Percentiles rank a stretch among this genome's conserved stretches.
Evolutionary conservation across 2,888 invertebrate genomes (phyloP).

Genomic region (Petrophora chlorosata): DNA sequence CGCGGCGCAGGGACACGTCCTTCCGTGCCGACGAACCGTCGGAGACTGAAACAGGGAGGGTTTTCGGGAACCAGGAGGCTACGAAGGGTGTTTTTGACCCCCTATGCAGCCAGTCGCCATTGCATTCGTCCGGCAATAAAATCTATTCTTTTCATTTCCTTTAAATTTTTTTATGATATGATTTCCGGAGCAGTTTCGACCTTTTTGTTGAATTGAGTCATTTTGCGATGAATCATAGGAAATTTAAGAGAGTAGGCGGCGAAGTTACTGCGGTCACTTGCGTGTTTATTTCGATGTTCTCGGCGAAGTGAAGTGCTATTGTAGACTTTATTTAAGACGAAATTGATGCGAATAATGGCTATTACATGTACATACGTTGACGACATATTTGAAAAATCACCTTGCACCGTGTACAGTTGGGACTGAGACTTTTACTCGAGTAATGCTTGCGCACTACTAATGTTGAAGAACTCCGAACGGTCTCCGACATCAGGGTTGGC

Average conservation of each 20-base stretch:
- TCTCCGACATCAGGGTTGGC: too few species aligned
- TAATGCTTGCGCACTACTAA: too few species aligned
- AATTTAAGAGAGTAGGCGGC: conserved; percentile 18
- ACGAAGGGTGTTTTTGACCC: conserved; percentile 45
- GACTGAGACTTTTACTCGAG: too few species aligned
- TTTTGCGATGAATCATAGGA: conserved; percentile 42
- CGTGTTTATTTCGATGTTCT: conserved; percentile 7
- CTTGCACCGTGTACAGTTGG: too few species aligned
- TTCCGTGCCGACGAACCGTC: conserved; percentile 40
- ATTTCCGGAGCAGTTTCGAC: conserved; percentile 58
- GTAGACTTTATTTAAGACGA: conserved; percentile 1
- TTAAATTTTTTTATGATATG: too few species aligned
- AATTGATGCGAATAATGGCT: neutral
- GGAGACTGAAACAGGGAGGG: conserved; percentile 52
- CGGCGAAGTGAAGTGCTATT: conserved; percentile 14
- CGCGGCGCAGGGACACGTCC: conserved; percentile 39
- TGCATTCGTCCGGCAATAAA: conserved; percentile 51
- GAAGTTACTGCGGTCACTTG: conserved; percentile 17
- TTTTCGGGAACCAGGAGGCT: conserved; percentile 48
- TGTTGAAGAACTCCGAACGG: too few species aligned
- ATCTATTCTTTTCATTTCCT: conserved; percentile 54
- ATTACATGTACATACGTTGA: neutral
- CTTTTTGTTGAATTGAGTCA: conserved; percentile 53
- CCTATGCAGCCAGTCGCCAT: conserved; percentile 39
- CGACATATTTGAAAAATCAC: too few species aligned